Conservation (phyloP, 1,140 invertebrate species). For the Heliconius hermathena region DNA sequence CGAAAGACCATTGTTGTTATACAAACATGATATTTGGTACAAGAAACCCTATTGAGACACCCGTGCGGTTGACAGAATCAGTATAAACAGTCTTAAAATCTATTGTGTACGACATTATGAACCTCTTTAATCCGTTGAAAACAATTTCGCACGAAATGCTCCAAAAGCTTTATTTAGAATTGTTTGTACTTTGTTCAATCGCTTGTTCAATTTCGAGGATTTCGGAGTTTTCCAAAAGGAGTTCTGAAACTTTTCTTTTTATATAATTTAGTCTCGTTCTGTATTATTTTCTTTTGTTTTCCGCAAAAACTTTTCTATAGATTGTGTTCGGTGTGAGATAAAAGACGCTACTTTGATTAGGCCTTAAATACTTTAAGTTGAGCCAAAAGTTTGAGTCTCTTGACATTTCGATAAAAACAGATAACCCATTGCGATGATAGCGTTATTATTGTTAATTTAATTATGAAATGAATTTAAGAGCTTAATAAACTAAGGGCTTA, state of each 20-base stretch:
- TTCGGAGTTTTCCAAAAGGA: slow-evolving; percentile 22
- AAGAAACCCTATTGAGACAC: slow-evolving; percentile 60
- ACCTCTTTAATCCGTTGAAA: slow-evolving; percentile 69
- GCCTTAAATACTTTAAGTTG: not conserved
- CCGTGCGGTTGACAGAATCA: slow-evolving; percentile 63
- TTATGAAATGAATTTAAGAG: no score
- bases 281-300: slow-evolving; percentile 24
- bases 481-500: no score
- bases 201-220: slow-evolving; percentile 45
- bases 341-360: slow-evolving; percentile 2
- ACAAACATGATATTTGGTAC: slow-evolving; percentile 65
- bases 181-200: slow-evolving; percentile 61
- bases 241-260: slow-evolving; percentile 15
- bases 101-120: slow-evolving; percentile 64
- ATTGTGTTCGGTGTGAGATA: slow-evolving; percentile 2
- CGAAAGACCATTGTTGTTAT: slow-evolving; percentile 48
- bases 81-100: slow-evolving; percentile 65
- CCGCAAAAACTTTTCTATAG: slow-evolving; percentile 18
- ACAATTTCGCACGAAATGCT: slow-evolving; percentile 71
- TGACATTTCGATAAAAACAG: not conserved
- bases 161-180: slow-evolving; percentile 53
- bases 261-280: slow-evolving; percentile 9
- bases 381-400: not conserved
- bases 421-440: not conserved
- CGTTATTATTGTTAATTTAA: no score